Evolutionary conservation across 2,113 vertebrate species (phyloP).

Genomic region (Girardinichthys multiradiatus): DNA sequence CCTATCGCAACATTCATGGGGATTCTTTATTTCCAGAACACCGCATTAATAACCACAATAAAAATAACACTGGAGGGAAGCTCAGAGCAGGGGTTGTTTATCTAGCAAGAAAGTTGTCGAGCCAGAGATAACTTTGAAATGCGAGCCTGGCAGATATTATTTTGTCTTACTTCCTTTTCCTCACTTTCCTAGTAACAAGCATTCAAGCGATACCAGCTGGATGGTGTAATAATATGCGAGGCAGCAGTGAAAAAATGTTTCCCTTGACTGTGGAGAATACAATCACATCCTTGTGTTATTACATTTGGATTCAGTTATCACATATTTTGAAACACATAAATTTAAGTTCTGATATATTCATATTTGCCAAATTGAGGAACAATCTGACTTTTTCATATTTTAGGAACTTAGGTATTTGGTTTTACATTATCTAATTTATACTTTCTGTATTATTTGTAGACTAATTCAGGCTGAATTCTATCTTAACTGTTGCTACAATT

Average conservation of each 20-base stretch:
- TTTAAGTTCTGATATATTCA: background rate
- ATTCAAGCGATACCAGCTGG: slow-evolving; percentile 55
- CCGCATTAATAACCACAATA: slow-evolving; percentile 42
- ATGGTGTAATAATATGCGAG: slow-evolving; percentile 53
- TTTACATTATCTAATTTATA: background rate
- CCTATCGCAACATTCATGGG: slow-evolving; percentile 23
- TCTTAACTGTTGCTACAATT: background rate
- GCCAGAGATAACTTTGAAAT: slow-evolving; percentile 35
- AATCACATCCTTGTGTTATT: slow-evolving; percentile 54
- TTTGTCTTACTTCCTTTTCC: slow-evolving; percentile 20
- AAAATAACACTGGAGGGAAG: slow-evolving; percentile 25
- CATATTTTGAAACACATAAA: slow-evolving; percentile 19
- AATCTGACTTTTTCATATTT: background rate
- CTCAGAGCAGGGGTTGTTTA: slow-evolving; percentile 21
- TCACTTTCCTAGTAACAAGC: slow-evolving; percentile 38
- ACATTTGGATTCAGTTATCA: slow-evolving; percentile 36
- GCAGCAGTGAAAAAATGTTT: slow-evolving; percentile 35
- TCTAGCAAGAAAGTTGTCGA: slow-evolving; percentile 29
- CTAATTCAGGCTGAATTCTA: background rate
- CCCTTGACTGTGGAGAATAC: slow-evolving; percentile 44
- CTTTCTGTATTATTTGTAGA: background rate
- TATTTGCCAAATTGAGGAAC: slow-evolving; percentile 1
- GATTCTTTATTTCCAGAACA: slow-evolving; percentile 33
- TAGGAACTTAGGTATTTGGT: background rate
- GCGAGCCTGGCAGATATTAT: slow-evolving; percentile 31